Conservation (phyloP, 2,888 invertebrate species). For the Cetonia aurata region DNA sequence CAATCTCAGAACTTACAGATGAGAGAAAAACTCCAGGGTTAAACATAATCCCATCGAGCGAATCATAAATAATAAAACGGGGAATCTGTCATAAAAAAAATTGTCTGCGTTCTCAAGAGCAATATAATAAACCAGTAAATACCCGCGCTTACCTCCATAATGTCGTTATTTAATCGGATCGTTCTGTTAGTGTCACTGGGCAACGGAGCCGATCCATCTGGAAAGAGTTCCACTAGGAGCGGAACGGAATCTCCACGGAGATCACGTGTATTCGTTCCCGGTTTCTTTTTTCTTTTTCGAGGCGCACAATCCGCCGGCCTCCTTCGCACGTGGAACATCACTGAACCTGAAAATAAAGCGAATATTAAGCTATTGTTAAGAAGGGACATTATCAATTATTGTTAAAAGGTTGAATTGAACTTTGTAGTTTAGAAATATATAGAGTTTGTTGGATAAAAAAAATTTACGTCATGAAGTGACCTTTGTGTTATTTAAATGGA, state of each 20-base stretch:
- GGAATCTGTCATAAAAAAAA: too few relatives aligned
- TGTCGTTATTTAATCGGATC: conserved; percentile 73
- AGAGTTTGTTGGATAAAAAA: neutral
- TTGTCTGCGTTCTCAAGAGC: too few relatives aligned
- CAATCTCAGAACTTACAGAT: too few relatives aligned
- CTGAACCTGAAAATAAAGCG: conserved; percentile 78
- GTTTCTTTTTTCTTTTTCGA: conserved; percentile 88
- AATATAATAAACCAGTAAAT: too few relatives aligned
- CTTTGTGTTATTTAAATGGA: too few relatives aligned
- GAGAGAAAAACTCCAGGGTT: too few relatives aligned
- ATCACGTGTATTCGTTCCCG: conserved; percentile 70
- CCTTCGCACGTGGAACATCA: conserved; percentile 97
- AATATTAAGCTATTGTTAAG: neutral
- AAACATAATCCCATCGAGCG: too few relatives aligned
- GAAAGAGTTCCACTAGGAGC: conserved; percentile 84
- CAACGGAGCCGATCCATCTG: conserved; percentile 77
- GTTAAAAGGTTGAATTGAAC: too few relatives aligned
- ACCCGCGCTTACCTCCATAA: conserved; percentile 74
- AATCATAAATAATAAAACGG: too few relatives aligned
- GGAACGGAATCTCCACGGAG: conserved; percentile 74
- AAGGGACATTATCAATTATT: neutral
- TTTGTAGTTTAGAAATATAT: too few relatives aligned
- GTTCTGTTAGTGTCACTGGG: conserved; percentile 74
- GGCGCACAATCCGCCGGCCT: conserved; percentile 92
- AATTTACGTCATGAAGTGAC: too few relatives aligned